Base-by-base conservation (phyloP, 2,113 vertebrate species). In the Eonycteris spelaea region DNA sequence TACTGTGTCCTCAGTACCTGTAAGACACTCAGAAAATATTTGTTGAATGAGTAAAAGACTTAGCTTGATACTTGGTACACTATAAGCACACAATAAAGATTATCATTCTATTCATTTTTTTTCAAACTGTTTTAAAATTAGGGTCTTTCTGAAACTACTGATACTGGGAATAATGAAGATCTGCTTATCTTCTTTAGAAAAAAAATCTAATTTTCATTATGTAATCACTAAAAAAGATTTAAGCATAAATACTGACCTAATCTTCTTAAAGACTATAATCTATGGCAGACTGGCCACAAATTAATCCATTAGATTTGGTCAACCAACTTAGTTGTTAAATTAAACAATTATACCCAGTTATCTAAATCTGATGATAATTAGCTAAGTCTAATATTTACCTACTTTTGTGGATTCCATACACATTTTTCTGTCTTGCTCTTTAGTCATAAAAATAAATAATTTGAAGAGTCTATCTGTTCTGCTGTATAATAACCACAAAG, bases 281-380 rank as follows among this genome's bases (percentile, higher is more conserved):
- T 73, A 38, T 78, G 14, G 21, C 21, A 86, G 11, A 70, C 1
- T 35, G 65, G 22, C 67, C 61, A 95, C 30, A 94, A 68, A 90
- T 74, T 28, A 79, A 84, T 51, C 65, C 67, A 68, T 91, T 78
- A 86, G 30, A 86, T 48, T 79, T 75, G 38, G 35, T 43, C 75
- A 91, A 88, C 18, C 6, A 53, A 38, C 53, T 77, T 79, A 80
- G 22, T 35, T 74, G 12, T 22, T 77, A 85, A 83, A 78, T 90
- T 71, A 92, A 96, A 92, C 65, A 97, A 79, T 67, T 57, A 93
- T 74, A 63, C 10, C 63, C 38, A 68, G 38, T 83, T 97, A 88
- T 79, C 55, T 45, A 90, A 89, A 78, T 51, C 18, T 26, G 9
- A 45, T 33, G 59, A 78, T 78, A 59, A 75, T 90, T 95, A 86